Evolutionary conservation across 2,888 invertebrate species (phyloP), one percentile per base, ranked within the genome.

Genomic region (Aphidius colemani): DNA sequence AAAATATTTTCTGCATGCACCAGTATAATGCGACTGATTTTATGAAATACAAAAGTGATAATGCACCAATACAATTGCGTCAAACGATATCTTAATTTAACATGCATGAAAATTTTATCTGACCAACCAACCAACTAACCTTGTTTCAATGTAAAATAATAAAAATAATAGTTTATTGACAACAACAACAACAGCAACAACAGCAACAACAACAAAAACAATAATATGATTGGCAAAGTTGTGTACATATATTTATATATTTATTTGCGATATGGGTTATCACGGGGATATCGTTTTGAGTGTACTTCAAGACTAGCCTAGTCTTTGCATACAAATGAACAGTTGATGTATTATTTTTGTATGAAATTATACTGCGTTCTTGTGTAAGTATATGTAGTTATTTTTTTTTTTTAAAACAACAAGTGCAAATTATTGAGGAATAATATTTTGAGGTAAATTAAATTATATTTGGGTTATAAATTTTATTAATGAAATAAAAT

Each of bases 11-110:
- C n/a, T 71, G 70, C 13, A 18, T 69, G 71, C 71, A 72, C 72
- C 75, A 73, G 71, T 71, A 72, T 74, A 48, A 61, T 71, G 67
- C 75, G 74, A 76, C 77, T 78, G 78, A 78, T 80, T 78, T 80
- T 69, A 74, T 75, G 72, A 78, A 79, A 77, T 77, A 74, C 72
- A 71, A 18, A 67, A 75, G 70, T 73, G 76, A 75, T 77, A 73
- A 77, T 73, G 74, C 74, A 68, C 69, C 66, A 70, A 70, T 63
- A 67, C 68, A 50, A 3, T 10, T 39, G n/a, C n/a, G 49, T 56
- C 9, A 59, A 61, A 61, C 66, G 68, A 70, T 73, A 75, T 74
- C 69, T 70, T 68, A 59, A 67, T 66, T 66, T 67, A 67, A 66
- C 68, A 69, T 57, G 64, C 56, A 53, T 56, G 58, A 48, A 48